A percentile compares a stretch with the other conserved stretches of the same genome.
Conservation (phyloP, 1,140 invertebrate species). For the Zaprionus tsacasi region DNA sequence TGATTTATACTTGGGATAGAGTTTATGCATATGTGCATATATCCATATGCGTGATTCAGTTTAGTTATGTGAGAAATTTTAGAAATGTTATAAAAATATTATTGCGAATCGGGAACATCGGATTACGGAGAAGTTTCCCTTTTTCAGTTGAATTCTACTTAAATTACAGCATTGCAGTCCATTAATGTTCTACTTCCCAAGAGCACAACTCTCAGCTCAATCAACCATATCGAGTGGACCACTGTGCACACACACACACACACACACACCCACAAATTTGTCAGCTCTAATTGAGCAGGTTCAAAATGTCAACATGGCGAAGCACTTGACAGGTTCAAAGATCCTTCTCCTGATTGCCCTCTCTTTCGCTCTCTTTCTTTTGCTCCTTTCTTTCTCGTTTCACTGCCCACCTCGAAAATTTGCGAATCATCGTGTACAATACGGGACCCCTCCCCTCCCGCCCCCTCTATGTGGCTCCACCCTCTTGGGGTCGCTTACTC, state of each 20-base stretch:
- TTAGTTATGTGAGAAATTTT: too few species aligned
- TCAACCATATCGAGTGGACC: background rate
- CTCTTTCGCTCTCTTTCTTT: background rate
- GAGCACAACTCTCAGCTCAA: background rate
- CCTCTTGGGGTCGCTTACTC: slow-evolving; percentile 27
- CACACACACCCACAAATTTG: background rate
- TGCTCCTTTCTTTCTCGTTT: background rate
- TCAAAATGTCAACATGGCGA: background rate
- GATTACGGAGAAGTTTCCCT: too few species aligned
- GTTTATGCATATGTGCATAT: too few species aligned
- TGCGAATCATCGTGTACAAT: slow-evolving; percentile 2
- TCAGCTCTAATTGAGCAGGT: slow-evolving; percentile 3
- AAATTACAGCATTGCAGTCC: too few species aligned
- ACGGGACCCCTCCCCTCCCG: background rate
- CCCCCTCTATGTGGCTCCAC: background rate
- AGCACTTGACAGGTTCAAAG: slow-evolving; percentile 8
- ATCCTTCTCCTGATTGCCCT: background rate
- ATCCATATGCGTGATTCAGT: too few species aligned
- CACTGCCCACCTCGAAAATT: background rate
- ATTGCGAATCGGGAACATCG: too few species aligned
- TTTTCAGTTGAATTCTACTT: too few species aligned
- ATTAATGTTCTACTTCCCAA: too few species aligned
- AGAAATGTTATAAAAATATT: too few species aligned
- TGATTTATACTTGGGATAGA: background rate
- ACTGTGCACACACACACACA: background rate